Conservation (phyloP, 2,797 vertebrate genomes). For the Lepilemur septentrionalis region DNA sequence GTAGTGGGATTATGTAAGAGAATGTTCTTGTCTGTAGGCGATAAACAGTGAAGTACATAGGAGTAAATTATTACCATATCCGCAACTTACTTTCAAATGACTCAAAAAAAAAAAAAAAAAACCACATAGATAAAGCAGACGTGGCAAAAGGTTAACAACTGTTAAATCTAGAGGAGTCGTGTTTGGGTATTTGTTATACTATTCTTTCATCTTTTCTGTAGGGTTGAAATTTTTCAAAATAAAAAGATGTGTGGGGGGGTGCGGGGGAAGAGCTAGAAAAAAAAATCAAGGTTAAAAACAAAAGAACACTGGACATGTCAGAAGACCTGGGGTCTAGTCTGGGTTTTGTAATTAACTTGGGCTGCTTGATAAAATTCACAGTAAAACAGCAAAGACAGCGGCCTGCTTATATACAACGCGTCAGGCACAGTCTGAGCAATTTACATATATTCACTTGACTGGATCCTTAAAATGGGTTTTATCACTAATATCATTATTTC, state of each 20-base stretch:
- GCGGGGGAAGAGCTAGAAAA: not conserved
- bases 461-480: not conserved
- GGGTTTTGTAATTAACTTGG: not conserved
- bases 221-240: not conserved
- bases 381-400: not conserved
- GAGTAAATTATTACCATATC: not conserved
- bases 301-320: not conserved
- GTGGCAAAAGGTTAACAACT: not conserved
- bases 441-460: accelerated
- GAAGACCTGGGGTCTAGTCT: not conserved
- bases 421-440: not conserved
- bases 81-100: not conserved
- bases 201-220: not conserved
- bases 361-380: not conserved
- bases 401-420: no score
- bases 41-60: not conserved
- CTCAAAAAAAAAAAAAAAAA: not conserved
- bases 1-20: no score
- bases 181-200: not conserved
- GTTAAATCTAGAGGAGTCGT: not conserved
- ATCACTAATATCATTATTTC: not conserved
- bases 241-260: not conserved
- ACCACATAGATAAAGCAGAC: not conserved
- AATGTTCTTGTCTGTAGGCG: not conserved
- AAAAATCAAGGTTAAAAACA: not conserved